These are phyloP conservation scores for Andricus grossulariae DNA, from an alignment of 1,140 invertebrate genomes.

Conservation along the genomic window DNA sequence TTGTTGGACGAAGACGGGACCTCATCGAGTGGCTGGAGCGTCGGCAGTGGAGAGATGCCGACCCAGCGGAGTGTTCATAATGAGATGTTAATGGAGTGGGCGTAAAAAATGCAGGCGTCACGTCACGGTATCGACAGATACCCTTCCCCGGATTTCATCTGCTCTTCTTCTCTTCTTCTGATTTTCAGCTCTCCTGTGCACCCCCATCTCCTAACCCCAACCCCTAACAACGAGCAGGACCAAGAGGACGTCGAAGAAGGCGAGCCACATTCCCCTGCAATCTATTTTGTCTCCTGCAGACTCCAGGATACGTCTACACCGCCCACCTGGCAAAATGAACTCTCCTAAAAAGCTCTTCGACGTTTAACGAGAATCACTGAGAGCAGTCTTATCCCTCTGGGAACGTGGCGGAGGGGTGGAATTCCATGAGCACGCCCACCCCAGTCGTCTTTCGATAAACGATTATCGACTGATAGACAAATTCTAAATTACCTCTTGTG, in stretches of 20 bases:
- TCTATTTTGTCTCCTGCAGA: conserved; percentile 59
- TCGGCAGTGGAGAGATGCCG: conserved; percentile 38
- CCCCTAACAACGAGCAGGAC: conserved; percentile 16
- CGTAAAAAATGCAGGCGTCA: conserved; percentile 65
- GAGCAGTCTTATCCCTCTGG: conserved; percentile 7
- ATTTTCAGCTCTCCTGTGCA: conserved; percentile 5
- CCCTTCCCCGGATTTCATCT: conserved; percentile 25
- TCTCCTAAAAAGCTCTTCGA: conserved; percentile 6
- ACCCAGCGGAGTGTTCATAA: conserved; percentile 68
- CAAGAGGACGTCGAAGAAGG: conserved; percentile 32
- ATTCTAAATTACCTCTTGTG: conserved; percentile 15
- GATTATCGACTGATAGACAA: conserved; percentile 21
- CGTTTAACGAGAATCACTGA: conserved; percentile 22
- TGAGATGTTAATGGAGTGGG: conserved; percentile 73
- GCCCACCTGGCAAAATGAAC: conserved; percentile 33
- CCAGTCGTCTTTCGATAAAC: neutral
- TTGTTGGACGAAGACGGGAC: conserved; percentile 45
- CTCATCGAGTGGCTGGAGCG: conserved; percentile 12
- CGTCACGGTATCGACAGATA: conserved; percentile 69
- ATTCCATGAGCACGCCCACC: neutral
- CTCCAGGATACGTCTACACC: conserved; percentile 28
- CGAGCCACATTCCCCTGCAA: conserved; percentile 46
- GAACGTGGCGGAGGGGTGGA: neutral
- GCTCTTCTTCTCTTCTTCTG: neutral
- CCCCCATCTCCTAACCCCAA: conserved; percentile 6